Evolutionary conservation across 2,797 vertebrate genomes (phyloP), one percentile per base, ranked within the genome.

Genomic region (Mionectes olivaceus): DNA sequence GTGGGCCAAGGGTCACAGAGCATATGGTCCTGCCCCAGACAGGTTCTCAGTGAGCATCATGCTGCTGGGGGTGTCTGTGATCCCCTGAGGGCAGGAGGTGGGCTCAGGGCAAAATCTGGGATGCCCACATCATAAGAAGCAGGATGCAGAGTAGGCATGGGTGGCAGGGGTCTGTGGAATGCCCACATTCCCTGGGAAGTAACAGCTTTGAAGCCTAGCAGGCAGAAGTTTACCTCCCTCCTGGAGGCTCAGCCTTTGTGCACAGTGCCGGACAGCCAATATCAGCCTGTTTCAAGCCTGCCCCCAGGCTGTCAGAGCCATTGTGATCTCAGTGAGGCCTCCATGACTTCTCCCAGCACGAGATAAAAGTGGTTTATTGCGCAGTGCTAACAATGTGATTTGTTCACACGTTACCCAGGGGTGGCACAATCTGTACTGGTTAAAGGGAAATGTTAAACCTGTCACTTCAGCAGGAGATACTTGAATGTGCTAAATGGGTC

Each of bases 381-480:
- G 0, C 41, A 32, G 76, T 0, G 0, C 84, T 77, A 85, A 63
- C 91, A 71, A 22, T 11, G 93, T 37, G 33, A 85, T 92, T 83
- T 92, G 71, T 83, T 96, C 83, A 60, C 75, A 60, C 89, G 39
- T 92, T 83, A 89, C 84, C 76, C 87, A 92, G 82, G 74, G 68
- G 83, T 94, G 82, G 87, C 79, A 87, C 84, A 74, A 74, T 77
- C 93, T 92, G 50, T 68, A 46, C 68, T 23, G 44, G 79, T 74
- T 91, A 91, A 89, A 92, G 75, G 44, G 78, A 92, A 83, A 94
- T 27, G 83, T 91, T 94, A 64, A 94, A 96, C 63, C 79, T 91
- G 89, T 89, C 95, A 83, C 93, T 91, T 87, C 41, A 17, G 93
- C 78, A 61, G 91, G 60, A 91, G 87, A 80, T 12, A 2, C 39